Evolutionary conservation across 2,113 vertebrate genomes (phyloP).

Genomic region (Percopsis transmontana): DNA sequence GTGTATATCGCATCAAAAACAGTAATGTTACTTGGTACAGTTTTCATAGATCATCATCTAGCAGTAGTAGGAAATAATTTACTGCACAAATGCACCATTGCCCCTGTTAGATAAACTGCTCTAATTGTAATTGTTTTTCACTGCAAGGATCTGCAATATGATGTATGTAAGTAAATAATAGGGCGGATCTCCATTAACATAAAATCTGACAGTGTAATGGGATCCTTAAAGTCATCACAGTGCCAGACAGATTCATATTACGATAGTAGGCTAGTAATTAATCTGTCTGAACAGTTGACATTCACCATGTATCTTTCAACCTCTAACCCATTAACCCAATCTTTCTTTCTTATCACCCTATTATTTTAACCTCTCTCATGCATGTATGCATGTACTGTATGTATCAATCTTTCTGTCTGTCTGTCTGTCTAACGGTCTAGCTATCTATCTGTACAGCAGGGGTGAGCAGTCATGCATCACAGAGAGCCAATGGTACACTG

Average conservation of each 20-base stretch:
- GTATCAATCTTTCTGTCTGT: not conserved
- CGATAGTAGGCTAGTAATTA: conserved; percentile 33
- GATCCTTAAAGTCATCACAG: conserved; percentile 27
- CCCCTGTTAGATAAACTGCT: conserved; percentile 6
- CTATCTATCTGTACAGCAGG: too few species aligned
- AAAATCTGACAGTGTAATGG: conserved; percentile 18
- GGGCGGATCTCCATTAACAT: conserved; percentile 18
- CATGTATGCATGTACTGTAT: not conserved
- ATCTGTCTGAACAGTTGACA: conserved; percentile 24
- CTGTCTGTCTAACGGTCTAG: too few species aligned
- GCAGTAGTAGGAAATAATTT: not conserved
- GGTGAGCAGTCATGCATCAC: not conserved
- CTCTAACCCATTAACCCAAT: not conserved
- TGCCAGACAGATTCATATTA: conserved; percentile 35
- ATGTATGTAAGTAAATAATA: conserved; percentile 14
- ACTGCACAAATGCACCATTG: not conserved
- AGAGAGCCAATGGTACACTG: not conserved
- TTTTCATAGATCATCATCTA: conserved; percentile 26
- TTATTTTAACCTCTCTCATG: not conserved
- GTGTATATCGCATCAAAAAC: conserved; percentile 42
- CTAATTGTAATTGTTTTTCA: not conserved
- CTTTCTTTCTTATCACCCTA: not conserved
- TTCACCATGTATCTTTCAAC: not conserved
- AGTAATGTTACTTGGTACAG: conserved; percentile 29
- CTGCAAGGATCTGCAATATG: not conserved